Conservation (phyloP, 2,888 invertebrate genomes). For the Spatulosminthurus flaviceps region DNA sequence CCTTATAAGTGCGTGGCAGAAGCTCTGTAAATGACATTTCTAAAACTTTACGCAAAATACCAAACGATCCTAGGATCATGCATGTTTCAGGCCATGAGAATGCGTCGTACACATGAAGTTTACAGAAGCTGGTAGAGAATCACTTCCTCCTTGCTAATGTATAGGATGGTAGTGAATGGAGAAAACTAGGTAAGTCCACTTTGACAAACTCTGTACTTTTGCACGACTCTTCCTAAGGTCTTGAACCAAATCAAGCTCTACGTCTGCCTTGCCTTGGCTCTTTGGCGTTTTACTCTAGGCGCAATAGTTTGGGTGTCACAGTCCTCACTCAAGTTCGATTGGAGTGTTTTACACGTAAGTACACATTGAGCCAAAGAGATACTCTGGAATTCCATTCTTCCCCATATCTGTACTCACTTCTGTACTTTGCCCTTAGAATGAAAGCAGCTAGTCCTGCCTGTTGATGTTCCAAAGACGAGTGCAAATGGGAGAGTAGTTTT, state of each 20-base stretch:
- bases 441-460: neutral
- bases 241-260: constrained; percentile 27
- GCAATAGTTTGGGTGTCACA: constrained; percentile 7
- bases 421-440: neutral
- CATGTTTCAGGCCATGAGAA: neutral
- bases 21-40: too few relatives aligned
- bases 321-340: neutral
- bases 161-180: neutral
- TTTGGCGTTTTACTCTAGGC: constrained; percentile 19
- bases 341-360: neutral
- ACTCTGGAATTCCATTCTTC: constrained; percentile 21
- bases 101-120: neutral
- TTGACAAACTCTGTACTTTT: constrained; percentile 20
- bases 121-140: neutral
- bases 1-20: too few relatives aligned
- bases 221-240: neutral
- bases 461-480: neutral
- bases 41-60: neutral
- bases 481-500: constrained; percentile 18
- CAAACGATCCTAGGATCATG: neutral
- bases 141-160: neutral
- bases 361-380: neutral
- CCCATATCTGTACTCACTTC: neutral
- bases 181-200: constrained; percentile 37
- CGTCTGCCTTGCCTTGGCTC: constrained; percentile 20